phyloP scores from a whole-genome alignment of 2,113 vertebrate species.

The Semicossyphus pulcher region DNA sequence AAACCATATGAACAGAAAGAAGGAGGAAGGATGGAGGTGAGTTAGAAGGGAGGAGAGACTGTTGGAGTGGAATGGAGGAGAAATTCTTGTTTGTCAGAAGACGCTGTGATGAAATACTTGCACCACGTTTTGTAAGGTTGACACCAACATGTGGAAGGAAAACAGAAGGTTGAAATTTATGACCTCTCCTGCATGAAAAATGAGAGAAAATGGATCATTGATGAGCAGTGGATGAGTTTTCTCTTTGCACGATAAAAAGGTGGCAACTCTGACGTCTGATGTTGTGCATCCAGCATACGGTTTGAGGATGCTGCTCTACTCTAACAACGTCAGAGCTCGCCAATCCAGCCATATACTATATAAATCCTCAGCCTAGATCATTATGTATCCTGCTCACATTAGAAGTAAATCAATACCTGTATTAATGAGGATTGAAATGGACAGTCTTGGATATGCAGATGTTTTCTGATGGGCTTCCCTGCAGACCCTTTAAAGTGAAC shows the following conservation, averaged over 20 bases:
- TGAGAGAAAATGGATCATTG: neutral
- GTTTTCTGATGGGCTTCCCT: neutral
- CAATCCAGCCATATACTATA: no score
- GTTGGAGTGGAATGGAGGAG: conserved; percentile 19
- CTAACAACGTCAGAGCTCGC: no score
- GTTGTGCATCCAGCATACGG: no score
- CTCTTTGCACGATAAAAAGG: no score
- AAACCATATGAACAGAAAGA: neutral
- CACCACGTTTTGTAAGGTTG: neutral
- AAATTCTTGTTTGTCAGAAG: conserved; percentile 10
- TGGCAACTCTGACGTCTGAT: no score
- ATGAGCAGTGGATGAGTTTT: no score
- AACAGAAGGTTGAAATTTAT: conserved; percentile 23
- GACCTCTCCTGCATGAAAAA: neutral
- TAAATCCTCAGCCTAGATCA: no score
- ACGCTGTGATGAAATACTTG: neutral
- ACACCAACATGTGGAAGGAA: neutral
- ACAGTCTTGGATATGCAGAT: neutral
- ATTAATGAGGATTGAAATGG: no score
- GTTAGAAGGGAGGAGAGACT: neutral
- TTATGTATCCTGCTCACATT: no score
- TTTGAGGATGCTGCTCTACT: no score
- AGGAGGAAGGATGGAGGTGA: conserved; percentile 2
- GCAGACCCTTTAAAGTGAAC: neutral
- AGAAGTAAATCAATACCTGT: no score